phyloP scores from a whole-genome alignment of 2,888 invertebrate species.

The Nymphalis urticae region DNA sequence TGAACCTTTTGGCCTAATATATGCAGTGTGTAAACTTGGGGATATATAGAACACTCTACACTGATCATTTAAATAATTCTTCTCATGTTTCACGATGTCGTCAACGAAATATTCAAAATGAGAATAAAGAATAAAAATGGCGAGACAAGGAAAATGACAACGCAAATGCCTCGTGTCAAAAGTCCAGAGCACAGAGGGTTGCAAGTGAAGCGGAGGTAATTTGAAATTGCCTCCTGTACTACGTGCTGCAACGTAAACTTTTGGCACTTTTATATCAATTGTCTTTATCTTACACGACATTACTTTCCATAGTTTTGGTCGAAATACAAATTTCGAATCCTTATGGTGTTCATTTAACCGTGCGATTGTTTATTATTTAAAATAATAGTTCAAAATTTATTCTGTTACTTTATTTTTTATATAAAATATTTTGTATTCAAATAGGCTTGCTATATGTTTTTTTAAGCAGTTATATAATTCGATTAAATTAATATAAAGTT shows the following conservation, averaged over 20 bases:
- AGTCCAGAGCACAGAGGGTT: constrained; percentile 45
- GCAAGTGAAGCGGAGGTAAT: constrained; percentile 60
- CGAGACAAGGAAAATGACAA: constrained; percentile 47
- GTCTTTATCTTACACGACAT: constrained; percentile 42
- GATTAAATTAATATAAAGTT: too few relatives aligned
- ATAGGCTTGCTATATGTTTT: too few relatives aligned
- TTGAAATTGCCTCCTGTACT: constrained; percentile 61
- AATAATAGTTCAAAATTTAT: too few relatives aligned
- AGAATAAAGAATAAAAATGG: constrained; percentile 42
- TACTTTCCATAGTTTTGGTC: constrained; percentile 12
- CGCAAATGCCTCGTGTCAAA: constrained; percentile 48
- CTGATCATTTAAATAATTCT: constrained; percentile 19
- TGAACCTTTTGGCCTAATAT: too few relatives aligned
- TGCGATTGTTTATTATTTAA: neutral
- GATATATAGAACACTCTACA: neutral
- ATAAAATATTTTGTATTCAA: too few relatives aligned
- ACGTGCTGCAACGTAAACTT: constrained; percentile 38
- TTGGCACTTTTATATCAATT: constrained; percentile 59
- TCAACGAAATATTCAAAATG: constrained; percentile 37
- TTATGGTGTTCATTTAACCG: too few relatives aligned
- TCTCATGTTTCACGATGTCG: constrained; percentile 25
- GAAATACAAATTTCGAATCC: neutral
- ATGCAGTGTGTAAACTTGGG: too few relatives aligned
- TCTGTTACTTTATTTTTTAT: too few relatives aligned
- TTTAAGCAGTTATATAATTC: too few relatives aligned